A percentile compares a stretch with the other conserved stretches of the same genome.
Conservation (phyloP, 37 sponge, comb jelly and placozoan species). For the Ephydatia muelleri region DNA sequence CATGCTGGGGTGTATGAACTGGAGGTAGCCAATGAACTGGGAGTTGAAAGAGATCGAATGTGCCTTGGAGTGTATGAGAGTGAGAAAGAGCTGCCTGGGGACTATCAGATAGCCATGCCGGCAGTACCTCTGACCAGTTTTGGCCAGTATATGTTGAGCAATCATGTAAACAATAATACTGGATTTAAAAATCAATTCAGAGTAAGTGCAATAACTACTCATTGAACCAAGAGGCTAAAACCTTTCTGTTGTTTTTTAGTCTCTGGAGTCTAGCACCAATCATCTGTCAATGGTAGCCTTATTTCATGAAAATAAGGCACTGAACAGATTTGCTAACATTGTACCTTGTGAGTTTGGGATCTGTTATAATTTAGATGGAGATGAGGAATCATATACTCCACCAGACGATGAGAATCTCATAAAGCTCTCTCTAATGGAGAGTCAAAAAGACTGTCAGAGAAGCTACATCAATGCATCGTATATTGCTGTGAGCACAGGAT, state of each 20-base stretch:
- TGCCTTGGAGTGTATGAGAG: background rate
- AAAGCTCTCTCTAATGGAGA: constrained; percentile 27
- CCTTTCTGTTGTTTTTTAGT: background rate
- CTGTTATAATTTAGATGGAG: background rate
- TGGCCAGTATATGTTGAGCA: constrained; percentile 31
- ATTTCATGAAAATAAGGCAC: constrained; percentile 10
- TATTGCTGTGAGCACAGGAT: constrained; percentile 60
- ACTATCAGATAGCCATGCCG: background rate
- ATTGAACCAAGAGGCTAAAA: background rate
- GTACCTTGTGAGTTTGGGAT: constrained; percentile 33
- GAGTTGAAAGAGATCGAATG: background rate
- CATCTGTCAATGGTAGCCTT: constrained; percentile 4
- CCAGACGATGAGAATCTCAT: constrained; percentile 75
- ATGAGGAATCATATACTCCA: background rate
- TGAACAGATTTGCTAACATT: constrained; percentile 54
- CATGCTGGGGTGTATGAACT: constrained; percentile 48
- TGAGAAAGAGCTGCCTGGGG: background rate
- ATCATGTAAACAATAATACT: constrained; percentile 40
- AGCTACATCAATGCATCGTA: constrained; percentile 82
- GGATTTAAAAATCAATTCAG: constrained; percentile 26
- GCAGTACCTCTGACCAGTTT: constrained; percentile 32
- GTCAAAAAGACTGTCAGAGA: constrained; percentile 26
- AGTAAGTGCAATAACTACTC: constrained; percentile 21
- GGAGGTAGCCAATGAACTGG: constrained; percentile 26
- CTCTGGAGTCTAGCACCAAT: background rate